Evolutionary conservation across 2,113 vertebrate genomes (phyloP).

Genomic region (Gambusia affinis): DNA sequence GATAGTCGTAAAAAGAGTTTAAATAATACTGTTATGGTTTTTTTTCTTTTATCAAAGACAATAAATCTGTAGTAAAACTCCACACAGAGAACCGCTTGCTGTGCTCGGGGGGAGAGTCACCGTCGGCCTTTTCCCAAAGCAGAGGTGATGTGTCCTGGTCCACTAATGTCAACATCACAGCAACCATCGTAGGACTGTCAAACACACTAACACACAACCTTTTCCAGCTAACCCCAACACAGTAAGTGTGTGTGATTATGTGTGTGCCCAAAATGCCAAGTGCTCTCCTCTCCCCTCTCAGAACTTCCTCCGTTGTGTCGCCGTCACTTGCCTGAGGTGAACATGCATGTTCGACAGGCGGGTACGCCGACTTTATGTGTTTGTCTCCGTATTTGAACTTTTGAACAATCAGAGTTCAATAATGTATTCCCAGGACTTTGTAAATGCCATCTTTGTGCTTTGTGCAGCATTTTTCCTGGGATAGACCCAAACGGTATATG

Average conservation of each 20-base stretch:
- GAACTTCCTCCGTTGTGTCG: slow-evolving; percentile 28
- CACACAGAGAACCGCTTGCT: slow-evolving; percentile 34
- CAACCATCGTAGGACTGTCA: slow-evolving; percentile 64
- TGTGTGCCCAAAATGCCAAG: slow-evolving; percentile 63
- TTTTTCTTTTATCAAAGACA: slow-evolving; percentile 19
- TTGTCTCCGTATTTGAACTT: not conserved
- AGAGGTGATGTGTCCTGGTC: slow-evolving; percentile 72
- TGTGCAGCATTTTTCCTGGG: not conserved
- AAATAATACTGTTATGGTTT: not conserved
- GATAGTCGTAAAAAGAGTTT: not conserved
- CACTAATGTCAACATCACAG: slow-evolving; percentile 69
- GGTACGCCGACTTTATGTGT: slow-evolving; percentile 11
- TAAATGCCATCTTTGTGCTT: no score
- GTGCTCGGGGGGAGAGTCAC: slow-evolving; percentile 54
- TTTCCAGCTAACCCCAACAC: slow-evolving; percentile 53
- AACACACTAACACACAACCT: slow-evolving; percentile 72
- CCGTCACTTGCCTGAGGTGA: slow-evolving; percentile 31
- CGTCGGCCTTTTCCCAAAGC: slow-evolving; percentile 64
- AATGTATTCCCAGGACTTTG: not conserved
- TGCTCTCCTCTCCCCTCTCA: slow-evolving; percentile 36
- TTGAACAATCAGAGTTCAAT: not conserved
- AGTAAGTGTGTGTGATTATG: slow-evolving; percentile 54
- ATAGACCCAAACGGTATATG: not conserved
- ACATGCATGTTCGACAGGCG: not conserved
- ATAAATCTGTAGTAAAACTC: slow-evolving; percentile 5